phyloP scores from a whole-genome alignment of 2,113 vertebrate genomes.

The Ictalurus punctatus region DNA sequence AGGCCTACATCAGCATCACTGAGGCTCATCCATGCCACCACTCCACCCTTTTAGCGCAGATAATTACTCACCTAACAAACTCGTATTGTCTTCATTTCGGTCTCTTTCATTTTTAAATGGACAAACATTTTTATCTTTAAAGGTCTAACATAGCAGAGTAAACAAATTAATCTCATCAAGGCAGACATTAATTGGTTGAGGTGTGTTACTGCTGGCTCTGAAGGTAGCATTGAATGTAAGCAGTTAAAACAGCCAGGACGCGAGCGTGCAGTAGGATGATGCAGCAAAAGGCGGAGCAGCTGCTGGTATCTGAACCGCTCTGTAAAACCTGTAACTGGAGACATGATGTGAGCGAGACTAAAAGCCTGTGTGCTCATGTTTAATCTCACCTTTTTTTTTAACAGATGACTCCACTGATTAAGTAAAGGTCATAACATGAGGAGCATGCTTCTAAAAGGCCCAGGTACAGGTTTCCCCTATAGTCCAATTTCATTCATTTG shows the following conservation, averaged over 20 bases:
- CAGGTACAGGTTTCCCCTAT: not conserved
- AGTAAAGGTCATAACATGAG: not conserved
- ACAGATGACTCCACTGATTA: not conserved
- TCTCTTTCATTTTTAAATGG: not conserved
- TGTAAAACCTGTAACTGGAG: conserved; percentile 15
- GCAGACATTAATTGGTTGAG: conserved; percentile 5
- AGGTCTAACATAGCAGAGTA: not conserved
- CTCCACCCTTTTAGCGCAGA: not conserved
- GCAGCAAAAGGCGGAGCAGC: conserved; percentile 31
- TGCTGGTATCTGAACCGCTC: not conserved
- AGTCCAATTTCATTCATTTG: not conserved
- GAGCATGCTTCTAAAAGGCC: not conserved
- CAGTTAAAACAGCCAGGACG: not conserved
- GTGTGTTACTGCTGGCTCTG: conserved; percentile 9
- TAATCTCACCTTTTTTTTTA: not conserved
- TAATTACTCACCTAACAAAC: not conserved
- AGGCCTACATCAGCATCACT: not conserved
- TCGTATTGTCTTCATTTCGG: not conserved
- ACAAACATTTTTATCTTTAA: not conserved
- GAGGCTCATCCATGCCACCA: not conserved
- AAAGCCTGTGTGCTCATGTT: not conserved
- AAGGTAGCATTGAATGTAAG: not conserved
- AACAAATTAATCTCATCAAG: not conserved
- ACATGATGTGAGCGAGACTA: not conserved
- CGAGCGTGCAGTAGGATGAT: not conserved